These are phyloP conservation scores for Euwallacea fornicatus DNA, from an alignment of 1,140 invertebrate genomes.

Conservation along the genomic window DNA sequence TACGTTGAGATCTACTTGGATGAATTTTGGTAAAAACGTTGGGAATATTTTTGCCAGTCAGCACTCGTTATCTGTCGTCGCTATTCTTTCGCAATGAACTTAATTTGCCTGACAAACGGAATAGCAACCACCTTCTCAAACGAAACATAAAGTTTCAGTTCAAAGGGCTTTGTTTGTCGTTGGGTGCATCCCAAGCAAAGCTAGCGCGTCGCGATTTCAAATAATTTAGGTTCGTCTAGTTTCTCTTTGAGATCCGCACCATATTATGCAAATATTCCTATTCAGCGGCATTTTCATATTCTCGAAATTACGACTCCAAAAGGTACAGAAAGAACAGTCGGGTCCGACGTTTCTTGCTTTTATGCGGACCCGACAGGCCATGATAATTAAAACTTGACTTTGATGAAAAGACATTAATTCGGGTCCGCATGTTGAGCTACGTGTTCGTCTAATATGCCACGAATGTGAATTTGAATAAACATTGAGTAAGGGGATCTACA, in stretches of 20 bases:
- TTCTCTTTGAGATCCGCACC: slow-evolving; percentile 7
- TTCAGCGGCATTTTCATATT: slow-evolving; percentile 12
- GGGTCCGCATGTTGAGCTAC: background rate
- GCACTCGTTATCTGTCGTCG: too few species aligned
- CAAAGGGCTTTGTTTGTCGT: background rate
- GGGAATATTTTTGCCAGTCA: too few species aligned
- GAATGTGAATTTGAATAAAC: background rate
- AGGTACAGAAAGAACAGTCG: slow-evolving; percentile 4
- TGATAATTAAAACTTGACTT: slow-evolving; percentile 18
- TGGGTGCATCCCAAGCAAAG: background rate
- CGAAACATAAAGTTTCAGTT: background rate
- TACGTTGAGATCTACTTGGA: too few species aligned
- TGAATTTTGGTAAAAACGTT: too few species aligned
- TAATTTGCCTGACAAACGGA: too few species aligned
- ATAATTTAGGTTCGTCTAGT: slow-evolving; percentile 16
- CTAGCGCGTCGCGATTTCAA: slow-evolving; percentile 8
- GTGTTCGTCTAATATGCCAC: background rate
- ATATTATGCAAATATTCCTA: slow-evolving; percentile 14
- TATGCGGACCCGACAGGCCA: slow-evolving; percentile 1
- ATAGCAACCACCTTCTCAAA: too few species aligned
- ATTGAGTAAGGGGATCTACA: background rate
- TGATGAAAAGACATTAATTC: slow-evolving; percentile 12
- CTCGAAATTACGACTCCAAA: slow-evolving; percentile 6
- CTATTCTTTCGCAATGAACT: too few species aligned
- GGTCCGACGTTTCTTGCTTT: slow-evolving; percentile 5